Base-by-base conservation (phyloP, 2,797 vertebrate genomes). In the Centropyge bicolor region DNA sequence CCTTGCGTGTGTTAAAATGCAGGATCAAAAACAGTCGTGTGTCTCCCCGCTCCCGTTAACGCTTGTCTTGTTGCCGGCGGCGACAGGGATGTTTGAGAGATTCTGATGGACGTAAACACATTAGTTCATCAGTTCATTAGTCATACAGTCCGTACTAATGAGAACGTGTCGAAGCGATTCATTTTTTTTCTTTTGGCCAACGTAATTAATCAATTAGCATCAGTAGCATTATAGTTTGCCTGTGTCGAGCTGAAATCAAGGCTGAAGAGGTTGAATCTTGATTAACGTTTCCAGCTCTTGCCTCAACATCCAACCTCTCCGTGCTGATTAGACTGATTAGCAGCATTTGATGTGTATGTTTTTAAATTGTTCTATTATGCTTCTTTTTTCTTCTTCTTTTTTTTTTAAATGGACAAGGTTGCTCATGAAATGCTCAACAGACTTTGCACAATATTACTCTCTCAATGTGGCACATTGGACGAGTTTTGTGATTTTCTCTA, bases 321-420 rank as follows among this genome's bases (percentile, higher is more conserved):
- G 54, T 36, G 65, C 64, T 83, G 66, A 88, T 77, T 66, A 61
- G 46, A n/a, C 65, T 76, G 41, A 81, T 74, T 55, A 64, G 31
- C 49, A 35, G n/a, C 48, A 62, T 46, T 69, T 59, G 3, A 77
- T 70, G 59, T 59, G 8, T 19, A 46, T 22, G 27, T 36, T 78
- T 70, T 61, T 69, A 82, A 82, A 82, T 66, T 51, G 46, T 14
- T 1, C 38, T n/a, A 35, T 19, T 27, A 55, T 62, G 27, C 14
- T 0, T n/a, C n/a, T n/a, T n/a, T n/a, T n/a, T n/a, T n/a, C n/a
- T n/a, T n/a, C n/a, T n/a, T n/a, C n/a, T n/a, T n/a, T n/a, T n/a
- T n/a, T n/a, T 49, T 35, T 48, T 5, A 22, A 49, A 48, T 13
- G 22, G 14, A 63, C 27, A 20, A 7, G 7, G 40, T 12, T 8